Evolutionary conservation across 2,888 invertebrate genomes (phyloP).

Genomic region (Trissolcus brochymenae): DNA sequence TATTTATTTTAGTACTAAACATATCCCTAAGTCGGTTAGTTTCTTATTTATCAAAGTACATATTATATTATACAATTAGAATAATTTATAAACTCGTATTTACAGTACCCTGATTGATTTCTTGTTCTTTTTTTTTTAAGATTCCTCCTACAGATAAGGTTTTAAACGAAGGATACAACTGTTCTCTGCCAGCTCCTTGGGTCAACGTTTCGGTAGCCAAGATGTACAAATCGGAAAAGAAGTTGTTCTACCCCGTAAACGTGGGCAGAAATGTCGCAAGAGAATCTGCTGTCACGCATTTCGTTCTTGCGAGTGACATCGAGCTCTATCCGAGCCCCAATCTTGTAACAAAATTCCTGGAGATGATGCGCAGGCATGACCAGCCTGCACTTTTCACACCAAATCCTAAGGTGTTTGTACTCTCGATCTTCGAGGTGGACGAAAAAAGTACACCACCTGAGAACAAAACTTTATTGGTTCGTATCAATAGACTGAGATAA

Average conservation of each 20-base stretch:
- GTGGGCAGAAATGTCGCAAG: constrained; percentile 93
- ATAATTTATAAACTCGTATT: too few relatives aligned
- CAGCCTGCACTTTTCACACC: constrained; percentile 81
- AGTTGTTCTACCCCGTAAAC: constrained; percentile 91
- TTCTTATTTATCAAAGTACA: not conserved
- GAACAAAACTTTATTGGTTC: constrained; percentile 75
- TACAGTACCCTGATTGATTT: too few relatives aligned
- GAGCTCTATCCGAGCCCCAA: constrained; percentile 93
- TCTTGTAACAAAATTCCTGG: constrained; percentile 87
- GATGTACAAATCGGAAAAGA: constrained; percentile 88
- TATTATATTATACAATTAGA: not conserved
- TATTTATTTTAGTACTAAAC: constrained; percentile 90
- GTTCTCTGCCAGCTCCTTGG: constrained; percentile 84
- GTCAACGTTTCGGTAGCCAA: constrained; percentile 80
- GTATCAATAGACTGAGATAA: constrained; percentile 13
- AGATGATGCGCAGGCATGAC: constrained; percentile 88
- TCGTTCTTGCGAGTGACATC: constrained; percentile 90
- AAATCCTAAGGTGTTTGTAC: constrained; percentile 86
- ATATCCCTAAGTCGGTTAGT: constrained; percentile 85
- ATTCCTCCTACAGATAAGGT: constrained; percentile 83
- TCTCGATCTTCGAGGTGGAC: constrained; percentile 93
- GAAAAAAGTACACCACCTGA: constrained; percentile 76
- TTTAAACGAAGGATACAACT: constrained; percentile 82
- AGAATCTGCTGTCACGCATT: constrained; percentile 88
- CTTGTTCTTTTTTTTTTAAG: constrained; percentile 78